Evolutionary conservation across 2,888 invertebrate genomes (phyloP).

Genomic region (Eurytoma californica): DNA sequence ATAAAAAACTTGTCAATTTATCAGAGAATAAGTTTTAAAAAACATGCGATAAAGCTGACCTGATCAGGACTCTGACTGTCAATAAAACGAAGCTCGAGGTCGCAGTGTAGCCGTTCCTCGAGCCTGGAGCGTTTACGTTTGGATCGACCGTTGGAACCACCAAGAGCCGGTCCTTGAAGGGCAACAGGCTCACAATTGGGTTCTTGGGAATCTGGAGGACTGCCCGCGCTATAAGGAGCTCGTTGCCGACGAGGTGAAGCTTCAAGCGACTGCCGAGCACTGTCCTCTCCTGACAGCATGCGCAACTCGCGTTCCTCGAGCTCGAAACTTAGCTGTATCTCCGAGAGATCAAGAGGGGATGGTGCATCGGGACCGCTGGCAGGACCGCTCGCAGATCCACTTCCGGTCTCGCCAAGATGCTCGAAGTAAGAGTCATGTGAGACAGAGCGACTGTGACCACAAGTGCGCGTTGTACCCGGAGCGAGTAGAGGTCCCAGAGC

Average conservation of each 20-base stretch:
- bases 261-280: slow-evolving; percentile 77
- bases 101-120: slow-evolving; percentile 84
- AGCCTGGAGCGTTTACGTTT: slow-evolving; percentile 82
- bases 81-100: slow-evolving; percentile 85
- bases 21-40: no score
- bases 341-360: slow-evolving; percentile 83
- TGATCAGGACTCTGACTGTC: slow-evolving; percentile 87
- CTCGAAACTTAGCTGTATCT: slow-evolving; percentile 88
- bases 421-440: slow-evolving; percentile 97
- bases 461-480: slow-evolving; percentile 69
- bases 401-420: slow-evolving; percentile 79
- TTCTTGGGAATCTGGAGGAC: slow-evolving; percentile 55
- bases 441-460: slow-evolving; percentile 82
- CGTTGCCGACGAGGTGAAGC: slow-evolving; percentile 71
- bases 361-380: slow-evolving; percentile 69
- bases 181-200: background rate
- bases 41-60: slow-evolving; percentile 57
- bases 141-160: slow-evolving; percentile 70
- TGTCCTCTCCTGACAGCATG: slow-evolving; percentile 90
- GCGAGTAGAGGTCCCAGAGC: slow-evolving; percentile 74
- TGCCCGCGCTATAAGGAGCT: slow-evolving; percentile 66
- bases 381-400: slow-evolving; percentile 70
- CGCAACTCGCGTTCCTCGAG: slow-evolving; percentile 90
- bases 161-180: slow-evolving; percentile 58
- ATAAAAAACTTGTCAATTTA: no score